A percentile compares a stretch with the other conserved stretches of the same genome.
Conservation (phyloP, 2,113 vertebrate genomes). For the Pollimyrus isidori region DNA sequence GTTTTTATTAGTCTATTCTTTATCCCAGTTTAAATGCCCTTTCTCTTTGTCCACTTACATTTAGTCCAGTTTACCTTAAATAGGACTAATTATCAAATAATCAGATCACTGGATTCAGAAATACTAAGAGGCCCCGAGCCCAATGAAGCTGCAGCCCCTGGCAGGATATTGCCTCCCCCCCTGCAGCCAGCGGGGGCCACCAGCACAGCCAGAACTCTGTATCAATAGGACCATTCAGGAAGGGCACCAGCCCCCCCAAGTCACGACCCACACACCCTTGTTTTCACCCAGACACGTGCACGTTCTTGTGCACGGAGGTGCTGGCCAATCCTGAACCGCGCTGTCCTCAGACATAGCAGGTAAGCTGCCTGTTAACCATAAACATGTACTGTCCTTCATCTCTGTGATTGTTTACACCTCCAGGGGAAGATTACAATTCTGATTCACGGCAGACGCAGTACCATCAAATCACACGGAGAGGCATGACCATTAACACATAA, state of each 20-base stretch:
- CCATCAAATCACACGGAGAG: neutral
- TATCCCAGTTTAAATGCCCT: neutral
- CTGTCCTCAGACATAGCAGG: too few relatives aligned
- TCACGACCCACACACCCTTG: neutral
- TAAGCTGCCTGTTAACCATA: too few relatives aligned
- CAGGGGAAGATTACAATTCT: neutral
- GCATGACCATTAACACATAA: neutral
- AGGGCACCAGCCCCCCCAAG: neutral
- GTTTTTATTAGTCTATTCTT: neutral
- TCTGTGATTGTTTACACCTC: neutral
- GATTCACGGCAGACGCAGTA: neutral
- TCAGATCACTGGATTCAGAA: constrained; percentile 46
- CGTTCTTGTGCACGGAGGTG: neutral
- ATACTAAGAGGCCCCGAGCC: constrained; percentile 53
- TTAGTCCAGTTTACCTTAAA: neutral
- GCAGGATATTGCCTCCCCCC: neutral
- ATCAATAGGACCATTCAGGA: too few relatives aligned
- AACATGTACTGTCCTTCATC: too few relatives aligned
- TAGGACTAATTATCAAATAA: neutral
- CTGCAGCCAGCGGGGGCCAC: neutral
- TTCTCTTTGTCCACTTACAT: neutral
- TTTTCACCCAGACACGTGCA: neutral
- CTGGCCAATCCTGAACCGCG: neutral
- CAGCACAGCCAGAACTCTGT: too few relatives aligned
- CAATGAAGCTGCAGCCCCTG: constrained; percentile 23